Conservation (phyloP, 2,888 invertebrate species). For the Drymonia ruficornis region DNA sequence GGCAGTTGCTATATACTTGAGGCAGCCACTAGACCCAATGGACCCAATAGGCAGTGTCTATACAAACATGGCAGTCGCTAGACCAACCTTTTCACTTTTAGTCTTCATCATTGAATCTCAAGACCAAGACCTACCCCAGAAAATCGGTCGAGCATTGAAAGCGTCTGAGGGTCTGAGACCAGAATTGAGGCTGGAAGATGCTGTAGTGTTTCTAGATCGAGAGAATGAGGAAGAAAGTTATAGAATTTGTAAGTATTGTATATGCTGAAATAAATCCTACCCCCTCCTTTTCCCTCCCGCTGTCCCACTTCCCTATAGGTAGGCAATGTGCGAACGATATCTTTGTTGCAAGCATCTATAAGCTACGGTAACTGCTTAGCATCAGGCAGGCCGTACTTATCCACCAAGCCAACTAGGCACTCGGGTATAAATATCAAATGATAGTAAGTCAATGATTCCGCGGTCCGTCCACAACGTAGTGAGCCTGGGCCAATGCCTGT, state of each 20-base stretch:
- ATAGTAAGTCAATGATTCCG: too few species aligned
- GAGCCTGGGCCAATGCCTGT: too few species aligned
- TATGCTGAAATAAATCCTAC: too few species aligned
- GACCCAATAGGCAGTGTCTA: neutral
- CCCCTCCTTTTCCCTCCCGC: too few species aligned
- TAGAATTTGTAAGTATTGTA: slow-evolving; percentile 59
- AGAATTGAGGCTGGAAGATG: slow-evolving; percentile 53
- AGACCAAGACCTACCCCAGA: slow-evolving; percentile 58
- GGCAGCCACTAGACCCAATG: neutral
- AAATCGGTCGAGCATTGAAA: slow-evolving; percentile 60
- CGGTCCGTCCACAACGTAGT: too few species aligned
- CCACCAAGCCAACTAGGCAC: too few species aligned
- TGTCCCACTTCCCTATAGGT: too few species aligned
- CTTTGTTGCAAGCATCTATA: too few species aligned
- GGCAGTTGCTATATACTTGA: neutral
- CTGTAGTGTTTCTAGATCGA: slow-evolving; percentile 63
- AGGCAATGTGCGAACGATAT: too few species aligned
- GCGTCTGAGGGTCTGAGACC: slow-evolving; percentile 51
- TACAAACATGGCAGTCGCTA: neutral
- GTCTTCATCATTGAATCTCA: slow-evolving; percentile 66
- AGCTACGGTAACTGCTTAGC: too few species aligned
- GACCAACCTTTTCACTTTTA: slow-evolving; percentile 27
- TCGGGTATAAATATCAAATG: too few species aligned
- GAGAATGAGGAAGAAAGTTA: slow-evolving; percentile 71
- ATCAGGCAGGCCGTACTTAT: too few species aligned